Percentiles rank a stretch among this genome's conserved stretches.
These are phyloP conservation scores for Amiota minor DNA, from an alignment of 2,888 invertebrate species.

Conservation along the genomic window DNA sequence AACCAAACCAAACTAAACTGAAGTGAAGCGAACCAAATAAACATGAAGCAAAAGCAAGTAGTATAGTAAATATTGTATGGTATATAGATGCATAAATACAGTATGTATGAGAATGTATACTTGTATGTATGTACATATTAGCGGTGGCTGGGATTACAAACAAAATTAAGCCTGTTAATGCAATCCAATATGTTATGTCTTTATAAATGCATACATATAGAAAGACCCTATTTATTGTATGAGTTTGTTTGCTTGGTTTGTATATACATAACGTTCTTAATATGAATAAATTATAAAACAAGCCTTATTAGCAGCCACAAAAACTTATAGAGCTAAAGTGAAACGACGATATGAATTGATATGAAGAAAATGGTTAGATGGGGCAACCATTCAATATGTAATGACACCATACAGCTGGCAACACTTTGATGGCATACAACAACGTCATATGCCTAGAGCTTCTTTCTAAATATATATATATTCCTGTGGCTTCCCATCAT, in stretches of 20 bases:
- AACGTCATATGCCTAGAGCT: too few relatives aligned
- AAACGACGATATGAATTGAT: too few relatives aligned
- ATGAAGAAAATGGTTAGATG: too few relatives aligned
- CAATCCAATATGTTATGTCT: constrained; percentile 12
- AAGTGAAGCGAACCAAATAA: too few relatives aligned
- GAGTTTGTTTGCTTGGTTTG: constrained; percentile 8
- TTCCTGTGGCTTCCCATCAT: too few relatives aligned
- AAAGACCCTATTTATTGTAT: neutral
- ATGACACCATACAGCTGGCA: neutral
- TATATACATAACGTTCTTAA: constrained; percentile 24
- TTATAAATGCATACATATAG: constrained; percentile 18
- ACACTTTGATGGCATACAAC: constrained; percentile 1
- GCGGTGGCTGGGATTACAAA: constrained; percentile 43
- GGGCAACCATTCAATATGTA: too few relatives aligned
- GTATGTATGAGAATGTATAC: too few relatives aligned
- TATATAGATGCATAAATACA: too few relatives aligned
- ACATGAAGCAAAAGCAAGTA: too few relatives aligned
- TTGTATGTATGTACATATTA: constrained; percentile 1
- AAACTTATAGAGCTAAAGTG: constrained; percentile 36
- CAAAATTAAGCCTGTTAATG: constrained; percentile 19
- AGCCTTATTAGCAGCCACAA: constrained; percentile 49
- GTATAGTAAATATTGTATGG: too few relatives aligned
- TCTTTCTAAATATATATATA: too few relatives aligned
- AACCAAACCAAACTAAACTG: too few relatives aligned
- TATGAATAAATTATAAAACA: constrained; percentile 60